Evolutionary conservation across 2,888 invertebrate species (phyloP), one percentile per base, ranked within the genome.

Genomic region (Heliconius erato): DNA sequence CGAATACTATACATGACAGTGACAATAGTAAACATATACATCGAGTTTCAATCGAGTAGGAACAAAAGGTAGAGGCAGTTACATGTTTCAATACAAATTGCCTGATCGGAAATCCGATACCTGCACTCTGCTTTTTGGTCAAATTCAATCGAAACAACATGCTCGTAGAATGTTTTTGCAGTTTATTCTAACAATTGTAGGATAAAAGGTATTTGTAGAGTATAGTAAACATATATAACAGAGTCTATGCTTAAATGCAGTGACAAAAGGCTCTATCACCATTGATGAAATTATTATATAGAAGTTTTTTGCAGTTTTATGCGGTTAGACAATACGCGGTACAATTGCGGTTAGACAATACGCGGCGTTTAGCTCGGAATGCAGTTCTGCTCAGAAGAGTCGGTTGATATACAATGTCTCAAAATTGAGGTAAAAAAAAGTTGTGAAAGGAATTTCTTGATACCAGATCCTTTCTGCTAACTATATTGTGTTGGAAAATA

Each of bases 131-230:
- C 67, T 78, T 78, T 78, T 78, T 78, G 78, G 79, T 59, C 81
- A 76, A 79, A 83, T 83, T 81, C 83, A 83, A 83, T 83, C 83
- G 81, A 83, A 83, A 83, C 83, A 74, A 74, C 79, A 81, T 72
- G 77, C 44, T 72, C 44, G 72, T 72, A 16, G 74, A 81, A 28
- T 49, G 77, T 76, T 79, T 79, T 81, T 26, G 16, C 65, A 71
- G 79, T 81, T 83, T 81, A 81, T 83, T 81, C 79, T 79, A 49
- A 44, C 67, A 78, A 68, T 49, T 68, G 78, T 28, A 49, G 67
- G 28, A 23, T 28, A 68, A 78, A 78, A 67, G 32, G 65, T 6
- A 67, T 49, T 67, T 67, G 12, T 78, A n/a, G n/a, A 59, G 16
- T 7, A n/a, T 59, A n/a, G n/a, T 26, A 44, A 67, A 32, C n/a